phyloP scores from a whole-genome alignment of 2,888 invertebrate genomes.

The Drosophila lutescens region DNA sequence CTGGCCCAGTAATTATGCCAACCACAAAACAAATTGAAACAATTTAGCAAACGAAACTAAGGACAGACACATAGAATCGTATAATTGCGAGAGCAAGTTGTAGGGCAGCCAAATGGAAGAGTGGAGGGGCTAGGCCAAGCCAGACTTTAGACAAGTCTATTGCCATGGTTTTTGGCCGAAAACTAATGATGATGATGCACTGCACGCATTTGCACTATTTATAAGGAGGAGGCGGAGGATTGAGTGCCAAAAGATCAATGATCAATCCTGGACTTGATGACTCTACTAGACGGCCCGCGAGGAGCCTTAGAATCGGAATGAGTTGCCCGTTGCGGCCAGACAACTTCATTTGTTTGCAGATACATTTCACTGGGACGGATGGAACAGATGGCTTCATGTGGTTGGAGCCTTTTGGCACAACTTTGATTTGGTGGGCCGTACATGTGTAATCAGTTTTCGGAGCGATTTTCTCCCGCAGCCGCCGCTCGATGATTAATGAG shows the following conservation, averaged over 20 bases:
- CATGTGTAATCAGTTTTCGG: conserved; percentile 76
- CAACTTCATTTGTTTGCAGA: conserved; percentile 82
- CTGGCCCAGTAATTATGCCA: conserved; percentile 7
- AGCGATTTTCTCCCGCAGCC: conserved; percentile 57
- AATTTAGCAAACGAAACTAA: conserved; percentile 67
- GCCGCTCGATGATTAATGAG: conserved; percentile 69
- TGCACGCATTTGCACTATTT: conserved; percentile 80
- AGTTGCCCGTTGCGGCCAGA: conserved; percentile 52
- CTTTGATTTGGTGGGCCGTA: conserved; percentile 73
- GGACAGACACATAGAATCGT: conserved; percentile 27
- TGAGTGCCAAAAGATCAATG: conserved; percentile 83
- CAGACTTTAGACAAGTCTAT: conserved; percentile 65
- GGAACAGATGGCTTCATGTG: conserved; percentile 32
- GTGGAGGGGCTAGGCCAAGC: neutral
- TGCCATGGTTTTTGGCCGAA: conserved; percentile 62
- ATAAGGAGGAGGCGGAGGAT: conserved; percentile 56
- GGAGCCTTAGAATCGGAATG: conserved; percentile 36
- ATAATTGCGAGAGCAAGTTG: conserved; percentile 47
- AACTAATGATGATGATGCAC: conserved; percentile 82
- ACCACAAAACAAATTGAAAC: conserved; percentile 68
- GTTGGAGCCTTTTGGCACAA: conserved; percentile 66
- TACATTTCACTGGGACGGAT: conserved; percentile 71
- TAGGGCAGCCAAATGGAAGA: conserved; percentile 52
- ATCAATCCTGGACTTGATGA: conserved; percentile 76
- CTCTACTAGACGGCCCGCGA: conserved; percentile 60